A percentile compares a stretch with the other conserved stretches of the same genome.
Conservation (phyloP, 2,113 vertebrate genomes). For the Colius striatus region DNA sequence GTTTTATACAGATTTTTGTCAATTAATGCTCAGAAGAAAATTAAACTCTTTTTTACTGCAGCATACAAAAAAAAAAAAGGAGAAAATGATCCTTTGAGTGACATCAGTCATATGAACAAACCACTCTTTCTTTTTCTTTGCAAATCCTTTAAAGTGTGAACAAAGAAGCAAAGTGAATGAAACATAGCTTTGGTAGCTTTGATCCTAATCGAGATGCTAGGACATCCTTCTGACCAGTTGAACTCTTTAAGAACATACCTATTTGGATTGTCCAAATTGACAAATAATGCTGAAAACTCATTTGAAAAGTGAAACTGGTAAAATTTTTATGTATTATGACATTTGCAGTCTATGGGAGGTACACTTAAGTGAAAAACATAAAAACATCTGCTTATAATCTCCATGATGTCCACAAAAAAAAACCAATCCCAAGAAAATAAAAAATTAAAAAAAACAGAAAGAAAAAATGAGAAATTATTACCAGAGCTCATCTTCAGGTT, state of each 20-base stretch:
- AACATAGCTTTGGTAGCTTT: background rate
- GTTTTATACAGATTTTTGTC: background rate
- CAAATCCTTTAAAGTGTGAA: background rate
- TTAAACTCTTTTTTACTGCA: background rate
- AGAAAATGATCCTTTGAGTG: background rate
- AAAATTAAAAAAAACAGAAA: background rate
- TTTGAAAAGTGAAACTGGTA: background rate
- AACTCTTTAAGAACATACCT: background rate
- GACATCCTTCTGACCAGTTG: background rate
- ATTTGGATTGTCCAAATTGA: background rate
- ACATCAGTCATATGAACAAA: background rate
- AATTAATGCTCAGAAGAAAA: background rate
- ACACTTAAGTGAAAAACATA: background rate
- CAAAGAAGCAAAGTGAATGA: background rate
- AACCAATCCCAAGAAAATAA: no score
- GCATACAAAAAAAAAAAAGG: background rate
- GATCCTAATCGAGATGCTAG: background rate
- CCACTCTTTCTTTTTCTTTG: background rate
- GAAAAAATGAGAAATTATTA: constrained; percentile 37
- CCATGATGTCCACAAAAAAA: background rate
- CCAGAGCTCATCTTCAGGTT: constrained; percentile 1
- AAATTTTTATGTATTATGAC: background rate
- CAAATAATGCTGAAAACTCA: background rate
- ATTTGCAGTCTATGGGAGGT: background rate
- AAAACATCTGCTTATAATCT: constrained; percentile 44